Base-by-base conservation (phyloP, 2,888 invertebrate genomes). In the Diachrysia chrysitis region DNA sequence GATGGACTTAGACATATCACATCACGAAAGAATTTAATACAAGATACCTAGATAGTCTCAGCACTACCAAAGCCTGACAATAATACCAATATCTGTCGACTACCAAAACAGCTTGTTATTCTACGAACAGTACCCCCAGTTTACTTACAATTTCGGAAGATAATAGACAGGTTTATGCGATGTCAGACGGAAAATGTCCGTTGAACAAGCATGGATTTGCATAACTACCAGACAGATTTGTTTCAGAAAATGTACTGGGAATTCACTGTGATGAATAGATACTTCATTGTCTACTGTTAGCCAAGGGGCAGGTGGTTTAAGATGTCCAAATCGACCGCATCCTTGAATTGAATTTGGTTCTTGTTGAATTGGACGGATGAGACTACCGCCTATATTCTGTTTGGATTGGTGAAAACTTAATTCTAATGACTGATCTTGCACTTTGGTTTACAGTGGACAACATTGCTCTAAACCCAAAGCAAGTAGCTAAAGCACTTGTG, bases 221-320 rank as follows among this genome's bases (percentile, higher is more conserved):
- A 75, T 75, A 75, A 75, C 74, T 53, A 56, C 73, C 55, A 25
- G 46, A 2, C 56, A 61, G 68, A 77, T 75, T 74, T 75, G 74
- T 77, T 64, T 73, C 62, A 51, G 77, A 51, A 3, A 55, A 23
- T 71, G 51, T 71, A 60, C 66, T 35, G 37, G 68, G 58, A 63
- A 61, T 72, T 67, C n/a, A n/a, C 3, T 10, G 53, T 14, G 48
- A 32, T 77, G 78, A 73, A 55, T 58, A 51, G 63, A 62, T 42
- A 21, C 25, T 37, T 68, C 58, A 64, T 68, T 68, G 73, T 48
- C 57, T 35, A 17, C 16, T 51, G 51, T n/a, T 16, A 48, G 62
- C 56, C 5, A 3, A 25, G 25, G 25, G 5, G 46, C 12, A 35
- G 19, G 32, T 32, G 17, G 9, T 21, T 21, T 56, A n/a, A 37